Evolutionary conservation across 1,140 invertebrate genomes (phyloP), one percentile per base, ranked within the genome.

Genomic region (Diuraphis noxia): DNA sequence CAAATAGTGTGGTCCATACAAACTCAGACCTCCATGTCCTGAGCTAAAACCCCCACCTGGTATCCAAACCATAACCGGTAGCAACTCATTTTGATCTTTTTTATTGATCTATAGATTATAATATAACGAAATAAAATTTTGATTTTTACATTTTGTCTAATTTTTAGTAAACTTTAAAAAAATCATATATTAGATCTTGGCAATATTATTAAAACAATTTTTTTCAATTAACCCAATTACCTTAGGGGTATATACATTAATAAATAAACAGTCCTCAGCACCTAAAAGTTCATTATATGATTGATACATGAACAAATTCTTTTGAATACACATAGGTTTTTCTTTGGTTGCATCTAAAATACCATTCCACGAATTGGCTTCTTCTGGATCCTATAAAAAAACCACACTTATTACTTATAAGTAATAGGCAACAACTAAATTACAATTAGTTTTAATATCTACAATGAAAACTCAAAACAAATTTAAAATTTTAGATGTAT

Each of bases 1-100:
- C 1, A 96, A 93, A 92, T 94, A 94, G 88, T 95, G 94, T 3
- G 95, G 94, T 21, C 94, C 94, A 9, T 94, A 93, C 17, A 93
- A 93, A 13, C 93, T 93, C 91, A 95, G 95, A 25, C 94, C 95
- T 81, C 96, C 96, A 13, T 93, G 93, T 6, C 95, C 95, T 34
- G 93, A 92, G 72, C 93, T 93, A 91, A 95, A 96, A 19, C 94
- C 95, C 85, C 96, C 96, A 17, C 95, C 96, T 93, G 96, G 96
- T 43, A 97, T 93, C 84, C 94, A 95, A 0, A 96, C 94, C 94
- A 96, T 95, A 0, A 96, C 96, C 3, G 95, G 95, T 10, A 86
- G 38, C 63, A 49, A 34, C 8, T 46, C 2, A 43, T 49, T 82
- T 77, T 52, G 0, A n/a, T 8, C 0, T 30, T 87, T 38, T 34